Evolutionary conservation across 2,113 vertebrate species (phyloP).

Genomic region (Cnemophilus loriae): DNA sequence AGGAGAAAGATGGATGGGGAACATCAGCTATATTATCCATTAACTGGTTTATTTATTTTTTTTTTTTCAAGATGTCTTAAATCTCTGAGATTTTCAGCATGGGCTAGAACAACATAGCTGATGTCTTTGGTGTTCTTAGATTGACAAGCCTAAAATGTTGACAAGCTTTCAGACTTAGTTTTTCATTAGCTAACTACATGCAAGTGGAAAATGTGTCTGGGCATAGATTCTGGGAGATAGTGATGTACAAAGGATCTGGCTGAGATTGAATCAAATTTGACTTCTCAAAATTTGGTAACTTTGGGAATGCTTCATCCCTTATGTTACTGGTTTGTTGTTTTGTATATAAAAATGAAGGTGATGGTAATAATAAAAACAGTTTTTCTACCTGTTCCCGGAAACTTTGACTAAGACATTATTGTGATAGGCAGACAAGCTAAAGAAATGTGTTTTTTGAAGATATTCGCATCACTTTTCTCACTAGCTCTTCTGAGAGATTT

Average conservation of each 20-base stretch:
- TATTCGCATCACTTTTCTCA: background rate
- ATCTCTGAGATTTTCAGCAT: background rate
- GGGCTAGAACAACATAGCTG: background rate
- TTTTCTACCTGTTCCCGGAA: background rate
- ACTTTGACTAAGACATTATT: background rate
- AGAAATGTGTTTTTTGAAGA: background rate
- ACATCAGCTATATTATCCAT: background rate
- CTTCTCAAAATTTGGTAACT: background rate
- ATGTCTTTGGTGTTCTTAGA: background rate
- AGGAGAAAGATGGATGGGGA: background rate
- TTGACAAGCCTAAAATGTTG: background rate
- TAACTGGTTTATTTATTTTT: fast-evolving
- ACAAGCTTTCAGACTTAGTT: background rate
- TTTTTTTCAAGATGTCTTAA: background rate
- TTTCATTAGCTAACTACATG: background rate
- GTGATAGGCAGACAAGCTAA: background rate
- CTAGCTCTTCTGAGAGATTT: background rate
- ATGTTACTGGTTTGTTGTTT: background rate
- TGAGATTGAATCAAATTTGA: background rate
- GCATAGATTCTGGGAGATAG: background rate
- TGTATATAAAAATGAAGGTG: background rate
- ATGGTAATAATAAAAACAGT: background rate
- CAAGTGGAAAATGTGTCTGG: background rate
- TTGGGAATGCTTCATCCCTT: background rate
- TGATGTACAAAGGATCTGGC: background rate